Conservation (phyloP, 2,797 vertebrate species). For the Nannoperca obscura region DNA sequence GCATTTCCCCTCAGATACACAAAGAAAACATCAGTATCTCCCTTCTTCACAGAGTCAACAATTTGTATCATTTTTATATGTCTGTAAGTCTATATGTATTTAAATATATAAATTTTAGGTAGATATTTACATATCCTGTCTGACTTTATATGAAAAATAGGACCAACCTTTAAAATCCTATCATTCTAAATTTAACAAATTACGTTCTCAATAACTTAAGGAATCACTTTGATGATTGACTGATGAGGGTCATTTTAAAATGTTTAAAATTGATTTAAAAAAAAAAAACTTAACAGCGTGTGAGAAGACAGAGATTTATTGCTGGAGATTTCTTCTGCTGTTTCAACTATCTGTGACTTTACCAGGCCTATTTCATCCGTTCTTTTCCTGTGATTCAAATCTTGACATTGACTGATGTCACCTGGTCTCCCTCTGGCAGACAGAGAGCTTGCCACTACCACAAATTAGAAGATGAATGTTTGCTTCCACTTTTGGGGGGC, state of each 20-base stretch:
- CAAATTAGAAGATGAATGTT: slow-evolving; percentile 28
- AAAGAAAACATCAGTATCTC: not conserved
- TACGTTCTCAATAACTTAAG: not conserved
- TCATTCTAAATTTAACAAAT: not conserved
- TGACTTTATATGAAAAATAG: not conserved
- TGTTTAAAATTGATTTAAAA: not conserved
- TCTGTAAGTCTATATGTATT: not conserved
- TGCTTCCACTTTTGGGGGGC: slow-evolving; percentile 2
- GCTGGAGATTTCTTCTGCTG: not conserved
- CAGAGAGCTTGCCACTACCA: slow-evolving; percentile 23
- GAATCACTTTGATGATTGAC: no score
- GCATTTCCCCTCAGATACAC: not conserved
- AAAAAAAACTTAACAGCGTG: not conserved
- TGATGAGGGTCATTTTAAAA: not conserved
- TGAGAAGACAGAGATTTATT: not conserved
- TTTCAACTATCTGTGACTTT: slow-evolving; percentile 28
- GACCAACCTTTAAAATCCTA: not conserved
- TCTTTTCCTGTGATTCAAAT: slow-evolving; percentile 39
- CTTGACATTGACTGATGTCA: slow-evolving; percentile 56
- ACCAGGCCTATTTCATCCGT: not conserved
- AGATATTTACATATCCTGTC: not conserved
- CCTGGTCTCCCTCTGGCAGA: slow-evolving; percentile 29
- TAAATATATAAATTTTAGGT: not conserved
- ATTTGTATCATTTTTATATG: not conserved
- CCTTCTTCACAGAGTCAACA: not conserved